Percentiles rank a stretch among this genome's conserved stretches.
Conservation (phyloP, 2,797 vertebrate species). For the Lates japonicus region DNA sequence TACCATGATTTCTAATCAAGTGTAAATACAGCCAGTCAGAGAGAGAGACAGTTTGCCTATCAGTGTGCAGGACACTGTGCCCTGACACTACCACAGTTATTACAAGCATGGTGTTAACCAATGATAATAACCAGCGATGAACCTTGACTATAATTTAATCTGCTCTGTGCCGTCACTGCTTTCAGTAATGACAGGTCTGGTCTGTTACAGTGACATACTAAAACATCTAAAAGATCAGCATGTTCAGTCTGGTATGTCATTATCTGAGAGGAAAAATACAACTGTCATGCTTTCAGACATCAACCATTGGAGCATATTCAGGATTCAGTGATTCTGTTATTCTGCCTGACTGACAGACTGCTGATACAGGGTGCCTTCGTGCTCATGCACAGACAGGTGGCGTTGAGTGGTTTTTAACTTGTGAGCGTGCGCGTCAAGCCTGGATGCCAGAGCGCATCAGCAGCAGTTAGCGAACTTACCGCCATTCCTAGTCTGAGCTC, state of each 20-base stretch:
- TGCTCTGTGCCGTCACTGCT: slow-evolving; percentile 7
- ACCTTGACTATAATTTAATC: slow-evolving; percentile 18
- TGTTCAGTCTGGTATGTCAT: slow-evolving; percentile 12
- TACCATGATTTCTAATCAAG: slow-evolving; percentile 5
- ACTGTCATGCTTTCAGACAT: slow-evolving; percentile 12
- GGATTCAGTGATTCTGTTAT: slow-evolving; percentile 8
- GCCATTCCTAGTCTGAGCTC: slow-evolving; percentile 50
- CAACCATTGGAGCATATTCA: not conserved
- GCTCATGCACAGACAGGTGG: slow-evolving; percentile 72
- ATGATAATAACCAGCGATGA: slow-evolving; percentile 28
- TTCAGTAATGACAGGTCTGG: slow-evolving; percentile 22
- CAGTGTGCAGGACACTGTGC: slow-evolving; percentile 9
- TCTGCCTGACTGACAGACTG: slow-evolving; percentile 35
- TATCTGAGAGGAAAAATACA: slow-evolving; percentile 19
- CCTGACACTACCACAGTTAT: slow-evolving; percentile 18
- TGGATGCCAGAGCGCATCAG: slow-evolving; percentile 26
- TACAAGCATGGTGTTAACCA: slow-evolving; percentile 11
- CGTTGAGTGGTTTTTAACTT: slow-evolving; percentile 21
- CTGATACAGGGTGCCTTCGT: slow-evolving; percentile 47
- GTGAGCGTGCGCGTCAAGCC: slow-evolving; percentile 60
- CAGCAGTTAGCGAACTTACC: slow-evolving; percentile 66
- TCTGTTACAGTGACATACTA: slow-evolving; percentile 1
- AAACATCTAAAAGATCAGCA: not conserved
- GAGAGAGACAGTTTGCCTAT: not conserved
- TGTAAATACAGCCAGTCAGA: not conserved